A percentile compares a stretch with the other conserved stretches of the same genome.
These are phyloP conservation scores for Casuarius casuarius DNA, from an alignment of 2,113 vertebrate species.

Conservation along the genomic window DNA sequence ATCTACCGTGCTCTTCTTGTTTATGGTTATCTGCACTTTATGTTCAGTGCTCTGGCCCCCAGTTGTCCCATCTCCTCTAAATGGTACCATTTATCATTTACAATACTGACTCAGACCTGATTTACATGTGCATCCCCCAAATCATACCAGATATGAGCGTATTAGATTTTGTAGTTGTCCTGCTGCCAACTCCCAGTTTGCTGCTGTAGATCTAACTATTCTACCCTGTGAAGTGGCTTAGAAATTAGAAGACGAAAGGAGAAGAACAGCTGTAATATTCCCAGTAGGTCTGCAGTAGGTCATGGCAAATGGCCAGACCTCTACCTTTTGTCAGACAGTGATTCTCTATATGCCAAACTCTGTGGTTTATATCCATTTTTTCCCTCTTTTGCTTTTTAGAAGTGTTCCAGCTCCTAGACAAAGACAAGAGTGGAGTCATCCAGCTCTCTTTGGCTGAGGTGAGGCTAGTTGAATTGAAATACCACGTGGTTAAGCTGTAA, in stretches of 20 bases:
- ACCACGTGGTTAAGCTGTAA: not conserved
- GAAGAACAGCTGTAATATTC: not conserved
- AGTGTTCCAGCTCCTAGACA: conserved; percentile 72
- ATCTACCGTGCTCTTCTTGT: not conserved
- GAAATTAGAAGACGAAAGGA: conserved; percentile 17
- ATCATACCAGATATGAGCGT: not conserved
- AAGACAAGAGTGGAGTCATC: conserved; percentile 63
- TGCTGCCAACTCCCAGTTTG: conserved; percentile 19
- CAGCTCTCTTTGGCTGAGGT: conserved; percentile 77
- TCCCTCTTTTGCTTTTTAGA: conserved; percentile 55
- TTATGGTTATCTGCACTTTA: not conserved
- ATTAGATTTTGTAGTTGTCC: not conserved
- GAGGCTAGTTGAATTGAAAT: not conserved
- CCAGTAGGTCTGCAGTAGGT: conserved; percentile 1
- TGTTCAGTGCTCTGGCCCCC: not conserved
- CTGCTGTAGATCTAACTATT: not conserved
- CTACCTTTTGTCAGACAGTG: not conserved
- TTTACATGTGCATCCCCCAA: not conserved
- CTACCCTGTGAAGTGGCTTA: not conserved
- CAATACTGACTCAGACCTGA: not conserved
- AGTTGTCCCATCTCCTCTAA: not conserved
- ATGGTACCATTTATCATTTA: not conserved
- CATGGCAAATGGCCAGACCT: not conserved
- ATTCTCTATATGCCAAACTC: not conserved
- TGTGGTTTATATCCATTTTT: not conserved